Conservation (phyloP, 2,888 invertebrate genomes). For the Xylota segnis region DNA sequence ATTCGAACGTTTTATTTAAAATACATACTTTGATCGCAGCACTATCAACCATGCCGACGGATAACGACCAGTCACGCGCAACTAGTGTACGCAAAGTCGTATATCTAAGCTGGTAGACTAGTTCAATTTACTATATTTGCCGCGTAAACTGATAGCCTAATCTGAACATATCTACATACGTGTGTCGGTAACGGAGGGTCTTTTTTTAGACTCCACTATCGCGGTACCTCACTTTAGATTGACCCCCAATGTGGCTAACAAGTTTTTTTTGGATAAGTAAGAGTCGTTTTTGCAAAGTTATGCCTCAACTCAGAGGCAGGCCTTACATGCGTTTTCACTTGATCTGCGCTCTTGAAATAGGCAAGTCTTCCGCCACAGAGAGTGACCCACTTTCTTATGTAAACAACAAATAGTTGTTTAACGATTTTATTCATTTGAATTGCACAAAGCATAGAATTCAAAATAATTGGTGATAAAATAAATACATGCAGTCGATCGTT, state of each 20-base stretch:
- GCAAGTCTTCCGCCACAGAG: neutral
- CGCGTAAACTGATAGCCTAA: constrained; percentile 31
- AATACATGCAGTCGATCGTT: neutral
- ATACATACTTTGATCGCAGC: neutral
- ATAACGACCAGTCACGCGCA: constrained; percentile 36
- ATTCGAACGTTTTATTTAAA: neutral
- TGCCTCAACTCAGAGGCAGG: neutral
- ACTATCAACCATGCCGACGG: neutral
- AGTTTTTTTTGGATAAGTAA: neutral
- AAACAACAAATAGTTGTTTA: neutral
- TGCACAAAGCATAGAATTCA: constrained; percentile 1
- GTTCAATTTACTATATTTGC: constrained; percentile 11
- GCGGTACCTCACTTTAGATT: neutral
- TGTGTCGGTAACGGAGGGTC: constrained; percentile 2
- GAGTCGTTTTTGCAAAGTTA: constrained; percentile 11
- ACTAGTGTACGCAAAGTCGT: neutral
- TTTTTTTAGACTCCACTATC: neutral
- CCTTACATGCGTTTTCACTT: neutral
- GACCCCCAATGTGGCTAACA: constrained; percentile 39
- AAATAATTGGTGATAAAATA: neutral
- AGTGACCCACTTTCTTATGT: neutral
- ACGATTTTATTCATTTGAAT: constrained; percentile 3
- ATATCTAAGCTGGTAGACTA: constrained; percentile 15
- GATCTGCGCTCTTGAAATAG: neutral
- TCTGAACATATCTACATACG: neutral